A percentile compares a stretch with the other conserved stretches of the same genome.
Conservation (phyloP, 1,140 invertebrate genomes). For the Leptinotarsa texana region DNA sequence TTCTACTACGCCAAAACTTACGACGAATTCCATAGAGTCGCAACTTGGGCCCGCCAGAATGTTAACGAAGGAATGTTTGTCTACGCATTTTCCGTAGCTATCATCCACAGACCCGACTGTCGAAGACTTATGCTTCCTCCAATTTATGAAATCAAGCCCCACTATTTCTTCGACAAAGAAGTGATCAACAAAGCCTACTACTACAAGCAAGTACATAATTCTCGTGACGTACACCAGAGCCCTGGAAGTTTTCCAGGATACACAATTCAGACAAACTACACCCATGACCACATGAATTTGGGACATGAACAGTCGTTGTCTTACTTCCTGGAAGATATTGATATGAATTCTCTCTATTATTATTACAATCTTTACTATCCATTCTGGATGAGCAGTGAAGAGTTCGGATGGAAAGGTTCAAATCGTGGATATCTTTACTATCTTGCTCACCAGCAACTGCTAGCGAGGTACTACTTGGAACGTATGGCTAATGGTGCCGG, state of each 20-base stretch:
- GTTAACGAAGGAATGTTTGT: slow-evolving; percentile 69
- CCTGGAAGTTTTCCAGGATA: slow-evolving; percentile 54
- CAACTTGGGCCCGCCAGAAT: slow-evolving; percentile 65
- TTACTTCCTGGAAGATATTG: slow-evolving; percentile 76
- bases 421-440: slow-evolving; percentile 68
- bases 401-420: slow-evolving; percentile 58
- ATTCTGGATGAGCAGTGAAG: slow-evolving; percentile 64
- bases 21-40: slow-evolving; percentile 62
- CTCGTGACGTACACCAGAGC: slow-evolving; percentile 47
- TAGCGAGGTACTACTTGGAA: slow-evolving; percentile 71
- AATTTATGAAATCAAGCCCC: slow-evolving; percentile 71
- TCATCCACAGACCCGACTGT: slow-evolving; percentile 66
- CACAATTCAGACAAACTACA: slow-evolving; percentile 60
- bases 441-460: slow-evolving; percentile 64
- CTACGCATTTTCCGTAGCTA: slow-evolving; percentile 64
- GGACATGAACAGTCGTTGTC: slow-evolving; percentile 60
- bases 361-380: slow-evolving; percentile 68
- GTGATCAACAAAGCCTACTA: slow-evolving; percentile 65
- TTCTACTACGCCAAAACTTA: slow-evolving; percentile 71
- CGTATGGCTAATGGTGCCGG: slow-evolving; percentile 66
- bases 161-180: slow-evolving; percentile 64
- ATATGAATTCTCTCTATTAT: slow-evolving; percentile 72
- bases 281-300: slow-evolving; percentile 55
- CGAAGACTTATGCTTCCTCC: slow-evolving; percentile 65
- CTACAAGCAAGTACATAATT: slow-evolving; percentile 56